Base-by-base conservation (phyloP, 2,113 vertebrate species). In the Sander vitreus region DNA sequence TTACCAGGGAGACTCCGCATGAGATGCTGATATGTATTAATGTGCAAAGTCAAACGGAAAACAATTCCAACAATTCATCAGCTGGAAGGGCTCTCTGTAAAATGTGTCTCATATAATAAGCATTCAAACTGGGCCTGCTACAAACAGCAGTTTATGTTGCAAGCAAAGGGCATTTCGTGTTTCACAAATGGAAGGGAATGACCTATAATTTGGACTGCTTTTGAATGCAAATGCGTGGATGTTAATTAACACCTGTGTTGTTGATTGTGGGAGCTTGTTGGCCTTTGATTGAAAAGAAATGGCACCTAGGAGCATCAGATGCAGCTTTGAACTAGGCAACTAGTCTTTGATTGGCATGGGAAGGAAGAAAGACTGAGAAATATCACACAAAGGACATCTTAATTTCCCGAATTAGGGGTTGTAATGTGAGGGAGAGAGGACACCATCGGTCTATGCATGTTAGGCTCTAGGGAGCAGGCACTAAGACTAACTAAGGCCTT, bases 231-330 rank as follows among this genome's bases (percentile, higher is more conserved):
- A 93, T 92, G 85, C 10, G 0, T 76, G 86, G 91, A 95, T 94
- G 92, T 92, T 95, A 93, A 96, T 95, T 95, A 95, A 93, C 95
- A 93, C 93, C 89, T 91, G 87, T 27, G 84, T 94, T 96, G 95
- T 95, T 90, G 94, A 95, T 95, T 95, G 94, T 81, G 63, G 73
- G 85, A 87, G 91, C 88, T 88, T 78, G 79, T 77, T 81, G 30
- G 88, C 85, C 93, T 94, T 95, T 95, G 93, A 95, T 95, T 94
- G 91, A 94, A 89, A 90, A 84, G 88, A 93, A 94, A 92, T 89
- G 84, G 80, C 92, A 93, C 93, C 93, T 93, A 2, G 54, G 81
- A 76, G 80, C 85, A 91, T 92, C 87, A 91, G 81, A 87, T 89
- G 86, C 27, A 81, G 81, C 86, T 90, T 93, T 88, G 91, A 95